Percentiles rank a stretch among this genome's conserved stretches.
Conservation (phyloP, 2,797 vertebrate species). For the Anguilla marmorata region DNA sequence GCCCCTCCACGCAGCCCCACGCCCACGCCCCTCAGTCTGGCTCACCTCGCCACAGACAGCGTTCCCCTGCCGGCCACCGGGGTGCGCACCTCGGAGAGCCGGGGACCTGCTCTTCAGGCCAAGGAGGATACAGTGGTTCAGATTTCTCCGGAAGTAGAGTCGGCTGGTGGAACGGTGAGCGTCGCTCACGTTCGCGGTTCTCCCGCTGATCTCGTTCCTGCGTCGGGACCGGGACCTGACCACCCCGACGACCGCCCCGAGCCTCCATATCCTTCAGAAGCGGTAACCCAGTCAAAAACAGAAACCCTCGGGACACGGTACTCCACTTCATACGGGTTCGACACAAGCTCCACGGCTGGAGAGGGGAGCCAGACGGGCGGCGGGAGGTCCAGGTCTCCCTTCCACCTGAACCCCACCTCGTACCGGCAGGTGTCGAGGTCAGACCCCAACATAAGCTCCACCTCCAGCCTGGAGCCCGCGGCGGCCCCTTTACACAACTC, state of each 20-base stretch:
- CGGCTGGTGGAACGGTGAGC: constrained; percentile 26
- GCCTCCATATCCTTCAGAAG: background rate
- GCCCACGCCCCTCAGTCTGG: constrained; percentile 44
- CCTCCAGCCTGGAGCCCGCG: constrained; percentile 11
- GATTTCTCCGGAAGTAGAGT: constrained; percentile 30
- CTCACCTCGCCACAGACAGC: constrained; percentile 46
- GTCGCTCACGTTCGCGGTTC: background rate
- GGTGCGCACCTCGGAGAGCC: background rate
- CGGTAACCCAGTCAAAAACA: constrained; percentile 33
- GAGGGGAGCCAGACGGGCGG: background rate
- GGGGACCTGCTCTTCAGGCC: constrained; percentile 39
- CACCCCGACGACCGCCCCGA: background rate
- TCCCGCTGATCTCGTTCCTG: background rate
- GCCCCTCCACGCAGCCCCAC: constrained; percentile 37
- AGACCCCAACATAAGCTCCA: constrained; percentile 2
- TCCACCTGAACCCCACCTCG: background rate
- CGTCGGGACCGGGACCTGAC: background rate
- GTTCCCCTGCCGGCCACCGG: constrained; percentile 22
- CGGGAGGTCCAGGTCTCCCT: background rate
- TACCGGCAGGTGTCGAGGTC: constrained; percentile 21
- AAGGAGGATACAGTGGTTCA: constrained; percentile 37
- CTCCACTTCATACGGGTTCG: constrained; percentile 9
- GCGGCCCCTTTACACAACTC: constrained; percentile 20
- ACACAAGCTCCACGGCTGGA: constrained; percentile 24
- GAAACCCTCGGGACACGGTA: constrained; percentile 44